Evolutionary conservation across 2,797 vertebrate species (phyloP), one percentile per base, ranked within the genome.

Genomic region (Limosa lapponica): DNA sequence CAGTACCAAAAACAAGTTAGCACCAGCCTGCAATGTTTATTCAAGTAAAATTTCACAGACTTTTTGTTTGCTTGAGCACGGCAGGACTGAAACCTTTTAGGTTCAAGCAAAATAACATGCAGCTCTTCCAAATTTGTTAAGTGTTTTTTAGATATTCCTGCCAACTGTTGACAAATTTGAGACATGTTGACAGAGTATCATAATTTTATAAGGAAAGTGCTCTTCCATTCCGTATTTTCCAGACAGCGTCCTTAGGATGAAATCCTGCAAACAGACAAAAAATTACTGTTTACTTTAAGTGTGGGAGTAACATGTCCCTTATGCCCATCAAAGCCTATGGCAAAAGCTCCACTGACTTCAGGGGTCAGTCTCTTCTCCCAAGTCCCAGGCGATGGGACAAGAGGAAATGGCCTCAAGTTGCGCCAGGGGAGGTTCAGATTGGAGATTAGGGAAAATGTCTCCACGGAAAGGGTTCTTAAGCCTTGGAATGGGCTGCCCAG

Each of bases 31-130:
- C 36, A 82, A 46, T 94, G 82, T 97, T 96, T 95, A 66, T 61
- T 93, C 79, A 96, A 95, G 84, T 78, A 83, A 89, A 95, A 95
- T 94, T 93, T 97, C 94, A 81, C 94, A 88, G 79, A 46, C 72
- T 74, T 91, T 86, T 86, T 91, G 65, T 91, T 93, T 95, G 72
- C 62, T 84, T 62, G 66, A 95, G 91, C 72, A 86, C 84, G 83
- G 75, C 49, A 84, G 87, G 87, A 83, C 65, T 82, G 69, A 94
- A 92, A 83, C 25, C 30, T 88, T 87, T 72, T 70, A 82, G 48
- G 34, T 72, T 94, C 73, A 82, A 93, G 44, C 51, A 92, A 93
- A 89, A 90, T 49, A 90, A 46, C n/a, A 46, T 17, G 34, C 25
- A 90, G 36, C 36, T 94, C 39, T 95, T 86, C n/a, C 51, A 88